These are phyloP conservation scores for Chloroclysta siterata DNA, from an alignment of 2,888 invertebrate genomes.

Conservation along the genomic window DNA sequence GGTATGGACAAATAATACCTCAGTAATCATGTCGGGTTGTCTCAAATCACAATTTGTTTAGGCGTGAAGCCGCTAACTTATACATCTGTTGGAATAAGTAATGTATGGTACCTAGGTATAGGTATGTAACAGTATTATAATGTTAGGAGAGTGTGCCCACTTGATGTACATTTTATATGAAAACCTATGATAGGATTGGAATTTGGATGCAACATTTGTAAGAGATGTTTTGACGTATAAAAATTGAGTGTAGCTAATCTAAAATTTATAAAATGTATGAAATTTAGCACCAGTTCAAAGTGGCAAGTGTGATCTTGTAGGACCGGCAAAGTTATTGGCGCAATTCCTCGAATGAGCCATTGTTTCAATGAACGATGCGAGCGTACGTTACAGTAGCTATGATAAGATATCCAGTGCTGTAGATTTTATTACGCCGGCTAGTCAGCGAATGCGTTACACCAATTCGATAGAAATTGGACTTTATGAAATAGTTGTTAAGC, in stretches of 20 bases:
- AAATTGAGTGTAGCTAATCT: slow-evolving; percentile 33
- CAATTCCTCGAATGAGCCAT: slow-evolving; percentile 15
- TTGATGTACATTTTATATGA: slow-evolving; percentile 27
- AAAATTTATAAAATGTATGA: slow-evolving; percentile 27
- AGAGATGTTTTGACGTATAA: slow-evolving; percentile 22
- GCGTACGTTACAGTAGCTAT: slow-evolving; percentile 30
- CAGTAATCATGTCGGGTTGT: slow-evolving; percentile 60
- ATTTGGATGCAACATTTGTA: slow-evolving; percentile 24
- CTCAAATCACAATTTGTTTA: slow-evolving; percentile 55
- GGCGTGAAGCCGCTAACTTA: slow-evolving; percentile 32
- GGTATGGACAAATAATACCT: slow-evolving; percentile 65
- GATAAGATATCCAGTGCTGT: slow-evolving; percentile 41
- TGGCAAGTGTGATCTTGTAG: slow-evolving; percentile 26
- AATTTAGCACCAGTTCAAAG: slow-evolving; percentile 26
- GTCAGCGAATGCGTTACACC: slow-evolving; percentile 49
- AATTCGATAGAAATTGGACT: slow-evolving; percentile 39
- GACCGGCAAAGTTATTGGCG: slow-evolving; percentile 27
- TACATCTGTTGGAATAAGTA: slow-evolving; percentile 28
- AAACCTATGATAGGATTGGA: slow-evolving; percentile 24
- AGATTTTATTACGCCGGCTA: slow-evolving; percentile 51
- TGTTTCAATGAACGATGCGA: slow-evolving; percentile 25
- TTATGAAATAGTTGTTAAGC: slow-evolving; percentile 39
- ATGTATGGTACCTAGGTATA: slow-evolving; percentile 19
- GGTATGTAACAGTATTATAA: slow-evolving; percentile 42
- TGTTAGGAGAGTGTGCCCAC: slow-evolving; percentile 34